Percentiles rank a stretch among this genome's conserved stretches.
These are phyloP conservation scores for Crypturellus tataupa DNA, from an alignment of 2,797 vertebrate genomes.

Conservation along the genomic window DNA sequence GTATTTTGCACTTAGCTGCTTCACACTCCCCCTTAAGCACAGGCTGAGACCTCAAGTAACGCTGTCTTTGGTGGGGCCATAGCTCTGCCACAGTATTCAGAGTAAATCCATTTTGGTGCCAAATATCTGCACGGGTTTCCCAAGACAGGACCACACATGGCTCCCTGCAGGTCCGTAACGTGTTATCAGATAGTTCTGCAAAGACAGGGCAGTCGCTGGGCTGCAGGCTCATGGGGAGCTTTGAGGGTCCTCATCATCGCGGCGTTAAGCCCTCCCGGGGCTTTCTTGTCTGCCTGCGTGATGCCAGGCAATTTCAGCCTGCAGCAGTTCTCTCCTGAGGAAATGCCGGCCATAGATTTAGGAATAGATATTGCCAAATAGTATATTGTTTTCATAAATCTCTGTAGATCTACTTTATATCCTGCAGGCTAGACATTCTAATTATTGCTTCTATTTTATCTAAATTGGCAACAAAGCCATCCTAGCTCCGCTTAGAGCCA, in stretches of 20 bases:
- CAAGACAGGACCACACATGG: neutral
- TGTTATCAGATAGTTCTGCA: neutral
- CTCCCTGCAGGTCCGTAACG: rapidly evolving
- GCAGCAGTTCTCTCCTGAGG: constrained; percentile 57
- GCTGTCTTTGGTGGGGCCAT: neutral
- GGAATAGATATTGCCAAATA: constrained; percentile 74
- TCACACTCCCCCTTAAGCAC: neutral
- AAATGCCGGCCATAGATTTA: constrained; percentile 62
- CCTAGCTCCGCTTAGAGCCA: constrained; percentile 58
- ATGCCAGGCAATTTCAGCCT: constrained; percentile 36
- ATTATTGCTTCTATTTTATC: constrained; percentile 77
- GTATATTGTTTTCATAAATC: constrained; percentile 77
- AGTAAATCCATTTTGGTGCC: rapidly evolving
- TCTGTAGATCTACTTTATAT: constrained; percentile 63
- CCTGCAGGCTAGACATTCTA: constrained; percentile 71
- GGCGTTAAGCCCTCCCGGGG: neutral
- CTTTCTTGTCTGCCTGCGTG: neutral
- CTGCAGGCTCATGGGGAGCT: rapidly evolving
- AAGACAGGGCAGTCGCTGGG: neutral
- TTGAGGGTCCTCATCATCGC: neutral
- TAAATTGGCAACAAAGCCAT: constrained; percentile 75
- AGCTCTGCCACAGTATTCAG: neutral
- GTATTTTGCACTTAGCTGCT: neutral
- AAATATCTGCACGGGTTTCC: rapidly evolving
- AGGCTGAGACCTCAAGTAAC: neutral